Percentiles rank a stretch among this genome's conserved stretches.
phyloP scores from a whole-genome alignment of 2,797 vertebrate genomes.

The Sardinella longiceps region DNA sequence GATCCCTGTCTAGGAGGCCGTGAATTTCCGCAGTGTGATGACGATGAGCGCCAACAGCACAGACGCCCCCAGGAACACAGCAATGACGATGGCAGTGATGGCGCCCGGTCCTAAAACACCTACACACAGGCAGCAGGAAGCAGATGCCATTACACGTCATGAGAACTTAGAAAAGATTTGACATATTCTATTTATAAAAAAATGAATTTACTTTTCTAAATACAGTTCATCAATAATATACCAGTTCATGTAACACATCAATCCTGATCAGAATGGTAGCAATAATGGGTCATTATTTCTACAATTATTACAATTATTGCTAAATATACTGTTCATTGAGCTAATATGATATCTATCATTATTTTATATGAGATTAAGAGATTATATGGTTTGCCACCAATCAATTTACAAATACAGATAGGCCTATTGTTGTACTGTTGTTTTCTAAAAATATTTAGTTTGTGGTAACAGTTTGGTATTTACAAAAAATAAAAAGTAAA shows the following conservation, averaged over 20 bases:
- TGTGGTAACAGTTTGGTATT: not conserved
- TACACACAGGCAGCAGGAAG: conserved; percentile 60
- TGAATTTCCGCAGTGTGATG: conserved; percentile 94
- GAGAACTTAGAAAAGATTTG: not conserved
- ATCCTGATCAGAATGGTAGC: no score
- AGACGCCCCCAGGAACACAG: conserved; percentile 91
- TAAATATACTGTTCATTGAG: not conserved
- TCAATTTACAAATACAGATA: not conserved
- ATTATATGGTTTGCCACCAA: not conserved
- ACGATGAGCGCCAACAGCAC: conserved; percentile 92
- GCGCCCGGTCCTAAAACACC: conserved; percentile 90
- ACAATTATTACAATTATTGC: not conserved
- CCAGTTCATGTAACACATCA: not conserved
- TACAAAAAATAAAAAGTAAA: not conserved
- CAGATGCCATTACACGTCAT: conserved; percentile 19
- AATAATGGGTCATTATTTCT: not conserved
- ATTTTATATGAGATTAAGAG: no score
- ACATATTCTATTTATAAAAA: not conserved
- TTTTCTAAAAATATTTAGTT: not conserved
- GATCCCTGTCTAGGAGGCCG: conserved; percentile 76
- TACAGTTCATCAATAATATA: not conserved
- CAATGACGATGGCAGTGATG: conserved; percentile 94
- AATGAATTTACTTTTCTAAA: not conserved
- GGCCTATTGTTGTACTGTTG: not conserved
- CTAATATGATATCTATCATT: no score